Evolutionary conservation across 2,113 vertebrate genomes (phyloP).

Genomic region (Alouatta palliata): DNA sequence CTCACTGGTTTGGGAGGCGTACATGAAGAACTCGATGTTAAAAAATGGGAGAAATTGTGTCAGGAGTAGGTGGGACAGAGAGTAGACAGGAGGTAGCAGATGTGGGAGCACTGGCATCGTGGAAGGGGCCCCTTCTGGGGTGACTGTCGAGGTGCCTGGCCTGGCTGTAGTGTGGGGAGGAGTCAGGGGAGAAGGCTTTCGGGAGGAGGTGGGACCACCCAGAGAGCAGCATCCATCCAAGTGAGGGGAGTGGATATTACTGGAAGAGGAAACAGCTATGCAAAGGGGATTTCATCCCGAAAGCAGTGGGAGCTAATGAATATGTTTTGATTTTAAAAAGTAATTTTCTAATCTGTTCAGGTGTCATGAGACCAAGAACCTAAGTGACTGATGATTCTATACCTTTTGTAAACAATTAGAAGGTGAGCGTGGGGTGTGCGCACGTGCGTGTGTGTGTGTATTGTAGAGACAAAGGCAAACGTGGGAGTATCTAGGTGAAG

Average conservation of each 20-base stretch:
- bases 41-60: not conserved
- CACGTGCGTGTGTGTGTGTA: not conserved
- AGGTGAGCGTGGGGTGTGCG: not conserved
- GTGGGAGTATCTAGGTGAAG: not conserved
- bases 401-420: not conserved
- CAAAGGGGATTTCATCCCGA: constrained; percentile 52
- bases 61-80: too few relatives aligned
- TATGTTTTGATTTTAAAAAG: constrained; percentile 43
- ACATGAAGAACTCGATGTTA: not conserved
- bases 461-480: not conserved
- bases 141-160: not conserved
- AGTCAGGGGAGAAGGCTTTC: not conserved
- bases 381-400: not conserved
- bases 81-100: not conserved
- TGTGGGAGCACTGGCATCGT: rapidly evolving
- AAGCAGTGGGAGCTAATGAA: not conserved
- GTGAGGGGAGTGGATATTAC: not conserved
- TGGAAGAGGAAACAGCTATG: constrained; percentile 23
- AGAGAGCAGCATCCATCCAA: not conserved
- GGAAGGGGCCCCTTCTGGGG: not conserved
- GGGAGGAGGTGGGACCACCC: not conserved
- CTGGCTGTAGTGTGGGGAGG: not conserved
- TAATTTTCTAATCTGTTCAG: constrained; percentile 4
- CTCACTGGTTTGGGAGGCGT: not conserved
- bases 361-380: not conserved